phyloP scores from a whole-genome alignment of 1,140 invertebrate genomes.

The Ephestia elutella region DNA sequence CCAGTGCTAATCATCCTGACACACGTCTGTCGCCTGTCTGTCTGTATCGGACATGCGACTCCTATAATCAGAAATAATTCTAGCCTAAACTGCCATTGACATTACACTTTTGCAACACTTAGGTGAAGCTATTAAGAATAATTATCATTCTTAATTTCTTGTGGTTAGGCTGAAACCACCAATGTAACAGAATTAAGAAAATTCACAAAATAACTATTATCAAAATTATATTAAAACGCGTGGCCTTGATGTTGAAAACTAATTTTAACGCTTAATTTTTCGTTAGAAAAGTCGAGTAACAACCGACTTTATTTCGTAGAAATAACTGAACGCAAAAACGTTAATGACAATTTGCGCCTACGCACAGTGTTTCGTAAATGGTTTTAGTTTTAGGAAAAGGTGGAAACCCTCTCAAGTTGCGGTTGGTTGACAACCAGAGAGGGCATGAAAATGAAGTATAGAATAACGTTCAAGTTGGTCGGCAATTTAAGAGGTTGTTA shows the following conservation, averaged over 20 bases:
- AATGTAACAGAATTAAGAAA: neutral
- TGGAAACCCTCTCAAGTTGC: too few species aligned
- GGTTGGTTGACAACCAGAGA: too few species aligned
- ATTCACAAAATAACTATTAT: neutral
- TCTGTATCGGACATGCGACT: neutral
- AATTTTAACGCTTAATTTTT: neutral
- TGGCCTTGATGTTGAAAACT: neutral
- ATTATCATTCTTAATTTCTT: neutral
- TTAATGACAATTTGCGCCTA: too few species aligned
- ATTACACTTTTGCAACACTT: neutral
- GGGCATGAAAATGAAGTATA: too few species aligned
- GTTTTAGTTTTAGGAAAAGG: too few species aligned
- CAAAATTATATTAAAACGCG: neutral
- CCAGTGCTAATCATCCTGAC: constrained; percentile 13
- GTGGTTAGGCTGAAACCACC: neutral
- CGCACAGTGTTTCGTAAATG: too few species aligned
- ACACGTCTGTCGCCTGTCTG: constrained; percentile 12
- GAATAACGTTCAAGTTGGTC: too few species aligned
- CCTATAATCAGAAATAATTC: constrained; percentile 5
- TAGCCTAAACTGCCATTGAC: neutral
- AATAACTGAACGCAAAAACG: neutral
- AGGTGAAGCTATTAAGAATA: constrained; percentile 1
- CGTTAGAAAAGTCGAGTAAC: neutral
- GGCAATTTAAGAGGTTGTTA: too few species aligned
- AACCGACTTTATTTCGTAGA: neutral